These are phyloP conservation scores for Acrobasis consociella DNA, from an alignment of 2,888 invertebrate genomes.

Conservation along the genomic window DNA sequence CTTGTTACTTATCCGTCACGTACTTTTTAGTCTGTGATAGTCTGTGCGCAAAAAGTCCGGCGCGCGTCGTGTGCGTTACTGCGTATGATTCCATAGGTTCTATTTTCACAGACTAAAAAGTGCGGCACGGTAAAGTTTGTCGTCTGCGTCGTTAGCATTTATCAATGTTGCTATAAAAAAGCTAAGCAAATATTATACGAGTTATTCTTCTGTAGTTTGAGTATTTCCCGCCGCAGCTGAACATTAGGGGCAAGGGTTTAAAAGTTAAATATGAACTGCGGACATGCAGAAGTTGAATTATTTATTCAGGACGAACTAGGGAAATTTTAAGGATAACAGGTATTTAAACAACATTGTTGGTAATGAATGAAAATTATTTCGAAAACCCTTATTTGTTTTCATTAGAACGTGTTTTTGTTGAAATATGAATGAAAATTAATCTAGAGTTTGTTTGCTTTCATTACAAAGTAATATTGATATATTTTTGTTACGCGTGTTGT, in stretches of 20 bases:
- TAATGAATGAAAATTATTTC: conserved; percentile 21
- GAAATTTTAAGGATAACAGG: conserved; percentile 34
- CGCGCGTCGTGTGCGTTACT: too few relatives aligned
- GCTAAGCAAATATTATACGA: neutral
- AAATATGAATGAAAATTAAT: neutral
- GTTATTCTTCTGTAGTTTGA: neutral
- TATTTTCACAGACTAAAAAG: too few relatives aligned
- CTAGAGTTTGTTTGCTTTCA: too few relatives aligned
- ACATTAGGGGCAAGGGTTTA: conserved; percentile 55
- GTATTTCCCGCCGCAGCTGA: conserved; percentile 55
- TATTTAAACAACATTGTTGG: conserved; percentile 28
- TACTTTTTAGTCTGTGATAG: too few relatives aligned
- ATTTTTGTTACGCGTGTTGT: too few relatives aligned
- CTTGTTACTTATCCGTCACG: too few relatives aligned
- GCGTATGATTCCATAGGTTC: too few relatives aligned
- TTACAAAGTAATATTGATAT: too few relatives aligned
- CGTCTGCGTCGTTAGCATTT: too few relatives aligned
- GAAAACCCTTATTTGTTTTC: conserved; percentile 3
- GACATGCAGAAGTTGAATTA: conserved; percentile 33
- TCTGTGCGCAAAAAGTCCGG: too few relatives aligned
- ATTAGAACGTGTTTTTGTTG: neutral
- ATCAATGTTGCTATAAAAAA: too few relatives aligned
- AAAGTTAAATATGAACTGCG: conserved; percentile 57
- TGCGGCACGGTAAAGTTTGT: too few relatives aligned
- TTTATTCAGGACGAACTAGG: conserved; percentile 39